Evolutionary conservation across 2,113 vertebrate genomes (phyloP), one percentile per base, ranked within the genome.

Genomic region (Rhabdornis inornatus): DNA sequence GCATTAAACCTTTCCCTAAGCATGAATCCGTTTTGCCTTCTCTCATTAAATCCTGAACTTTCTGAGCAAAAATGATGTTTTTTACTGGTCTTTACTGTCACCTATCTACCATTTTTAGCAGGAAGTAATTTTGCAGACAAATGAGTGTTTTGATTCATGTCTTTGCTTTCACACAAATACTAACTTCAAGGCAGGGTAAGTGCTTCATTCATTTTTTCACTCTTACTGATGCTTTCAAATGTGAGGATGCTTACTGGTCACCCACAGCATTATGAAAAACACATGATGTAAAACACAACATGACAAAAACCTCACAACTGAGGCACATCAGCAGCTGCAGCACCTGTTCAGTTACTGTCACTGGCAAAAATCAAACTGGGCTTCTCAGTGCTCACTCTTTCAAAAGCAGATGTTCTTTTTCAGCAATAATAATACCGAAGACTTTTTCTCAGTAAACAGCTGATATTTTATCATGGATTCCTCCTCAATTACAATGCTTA

Each of bases 211-310:
- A n/a, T 93, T 83, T 55, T 68, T 49, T 77, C 22, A 56, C 23
- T 72, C 35, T 33, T 63, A 28, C 12, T n/a, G 17, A 37, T 47
- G 13, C 4, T 37, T 87, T 89, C 63, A 77, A 80, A 47, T 12
- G 13, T 56, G 30, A 64, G 23, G 52, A 83, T 2, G 8, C 4
- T 55, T 25, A 17, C 7, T 30, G 11, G 13, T 40, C 31, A 30
- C 24, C 18, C 6, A 1, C 7, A 57, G 37, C 15, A 37, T 19
- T 28, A 31, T 20, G 12, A 39, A 87, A 56, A 79, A 0, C 25
- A n/a, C 30, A n/a, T 11, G 15, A 47, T 27, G 19, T 5, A 40
- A 61, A 70, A 1, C 40, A 37, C n/a, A 63, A 52, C 0, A 0
- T 7, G 13, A 22, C 56, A 49, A 64, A 79, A 87, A 6, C 13